phyloP scores from a whole-genome alignment of 1,140 invertebrate genomes.

The Drosophila nigromelanica region DNA sequence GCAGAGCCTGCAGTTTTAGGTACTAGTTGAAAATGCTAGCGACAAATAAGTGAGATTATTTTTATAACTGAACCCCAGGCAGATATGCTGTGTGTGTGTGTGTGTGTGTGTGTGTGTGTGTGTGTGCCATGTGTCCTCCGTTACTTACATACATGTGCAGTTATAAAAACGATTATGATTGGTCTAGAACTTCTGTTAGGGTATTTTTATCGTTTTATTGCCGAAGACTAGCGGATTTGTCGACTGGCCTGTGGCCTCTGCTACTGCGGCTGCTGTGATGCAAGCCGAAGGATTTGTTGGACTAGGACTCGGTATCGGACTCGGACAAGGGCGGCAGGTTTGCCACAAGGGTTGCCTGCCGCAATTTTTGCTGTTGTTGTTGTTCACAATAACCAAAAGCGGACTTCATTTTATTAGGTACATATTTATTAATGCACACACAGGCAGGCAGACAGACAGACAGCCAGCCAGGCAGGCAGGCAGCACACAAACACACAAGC shows the following conservation, averaged over 20 bases:
- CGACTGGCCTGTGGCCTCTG: slow-evolving; percentile 1
- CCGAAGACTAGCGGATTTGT: slow-evolving; percentile 47
- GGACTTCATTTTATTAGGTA: slow-evolving; percentile 70
- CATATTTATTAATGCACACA: slow-evolving; percentile 65
- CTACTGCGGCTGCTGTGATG: slow-evolving; percentile 55
- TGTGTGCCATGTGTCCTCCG: slow-evolving; percentile 39
- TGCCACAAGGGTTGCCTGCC: slow-evolving; percentile 64
- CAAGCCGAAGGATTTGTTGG: slow-evolving; percentile 26
- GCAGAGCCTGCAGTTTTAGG: slow-evolving; percentile 50
- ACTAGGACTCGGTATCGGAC: background rate
- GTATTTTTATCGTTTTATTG: slow-evolving; percentile 76
- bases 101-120: slow-evolving; percentile 42
- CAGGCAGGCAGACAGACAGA: slow-evolving; percentile 38
- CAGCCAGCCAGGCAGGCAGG: slow-evolving; percentile 31
- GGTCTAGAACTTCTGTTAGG: slow-evolving; percentile 64
- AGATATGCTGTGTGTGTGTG: background rate
- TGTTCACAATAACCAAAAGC: slow-evolving; percentile 16
- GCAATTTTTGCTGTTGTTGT: background rate
- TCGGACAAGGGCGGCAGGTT: slow-evolving; percentile 39
- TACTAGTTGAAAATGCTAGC: slow-evolving; percentile 50
- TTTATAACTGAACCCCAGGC: slow-evolving; percentile 68
- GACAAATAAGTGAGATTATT: slow-evolving; percentile 82
- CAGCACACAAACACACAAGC: slow-evolving; percentile 5
- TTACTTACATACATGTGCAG: too few species aligned
- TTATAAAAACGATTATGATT: slow-evolving; percentile 83